Evolutionary conservation across 1,140 invertebrate species (phyloP).

Genomic region (Penaeus chinensis): DNA sequence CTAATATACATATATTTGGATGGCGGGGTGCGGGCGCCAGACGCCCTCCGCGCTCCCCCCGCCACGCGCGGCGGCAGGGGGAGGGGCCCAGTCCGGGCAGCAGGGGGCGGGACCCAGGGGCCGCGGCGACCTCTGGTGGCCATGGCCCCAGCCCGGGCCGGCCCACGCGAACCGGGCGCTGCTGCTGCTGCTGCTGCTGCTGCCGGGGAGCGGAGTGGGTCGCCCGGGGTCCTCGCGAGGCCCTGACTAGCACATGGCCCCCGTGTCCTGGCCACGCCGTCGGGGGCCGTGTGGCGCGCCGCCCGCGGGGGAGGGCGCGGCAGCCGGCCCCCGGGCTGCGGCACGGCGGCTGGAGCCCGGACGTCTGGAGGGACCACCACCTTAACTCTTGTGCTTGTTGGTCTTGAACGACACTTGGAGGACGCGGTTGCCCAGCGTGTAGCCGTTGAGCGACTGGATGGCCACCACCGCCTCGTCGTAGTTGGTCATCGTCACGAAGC

Average conservation of each 20-base stretch:
- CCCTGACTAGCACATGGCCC: conserved; percentile 54
- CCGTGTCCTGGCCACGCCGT: conserved; percentile 36
- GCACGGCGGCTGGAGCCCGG: conserved; percentile 28
- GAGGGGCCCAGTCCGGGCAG: conserved; percentile 3
- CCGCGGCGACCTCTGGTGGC: background rate
- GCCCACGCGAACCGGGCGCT: background rate
- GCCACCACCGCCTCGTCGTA: conserved; percentile 98
- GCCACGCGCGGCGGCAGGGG: conserved; percentile 26
- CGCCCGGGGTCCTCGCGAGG: conserved; percentile 41
- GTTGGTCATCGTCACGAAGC: conserved; percentile 99
- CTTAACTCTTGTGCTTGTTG: conserved; percentile 69
- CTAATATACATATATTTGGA: conserved; percentile 61
- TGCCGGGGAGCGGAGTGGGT: conserved; percentile 35
- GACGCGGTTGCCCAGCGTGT: conserved; percentile 95
- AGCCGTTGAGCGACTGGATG: conserved; percentile 97
- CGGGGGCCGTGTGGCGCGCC: conserved; percentile 30
- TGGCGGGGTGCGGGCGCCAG: conserved; percentile 45
- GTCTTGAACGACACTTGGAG: conserved; percentile 99
- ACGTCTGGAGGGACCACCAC: conserved; percentile 8
- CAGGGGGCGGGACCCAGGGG: conserved; percentile 27
- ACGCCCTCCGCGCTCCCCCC: conserved; percentile 31
- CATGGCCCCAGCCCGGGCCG: conserved; percentile 10
- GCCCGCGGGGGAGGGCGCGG: conserved; percentile 31
- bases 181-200: conserved; percentile 21
- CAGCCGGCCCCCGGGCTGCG: conserved; percentile 25